phyloP scores from a whole-genome alignment of 2,888 invertebrate genomes.

The Chironomus riparius region DNA sequence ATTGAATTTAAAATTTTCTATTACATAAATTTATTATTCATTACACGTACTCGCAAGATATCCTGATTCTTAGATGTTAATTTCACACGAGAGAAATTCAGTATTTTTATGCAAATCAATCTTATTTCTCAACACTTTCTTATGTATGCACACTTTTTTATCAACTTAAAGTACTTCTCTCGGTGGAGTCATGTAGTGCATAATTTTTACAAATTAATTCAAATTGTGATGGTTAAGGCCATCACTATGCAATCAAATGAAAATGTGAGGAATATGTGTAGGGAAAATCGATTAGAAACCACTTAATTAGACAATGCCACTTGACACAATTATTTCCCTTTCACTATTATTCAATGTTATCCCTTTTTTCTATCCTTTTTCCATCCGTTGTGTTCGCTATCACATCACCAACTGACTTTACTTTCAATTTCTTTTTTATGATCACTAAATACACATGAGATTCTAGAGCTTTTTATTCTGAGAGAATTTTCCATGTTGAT shows the following conservation, averaged over 20 bases:
- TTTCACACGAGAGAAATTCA: not conserved
- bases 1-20: not conserved
- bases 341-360: not conserved
- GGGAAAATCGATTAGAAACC: not conserved
- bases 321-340: not conserved
- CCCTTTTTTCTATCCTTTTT: not conserved
- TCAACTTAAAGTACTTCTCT: not conserved
- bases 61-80: not conserved
- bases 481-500: too few species aligned
- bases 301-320: not conserved
- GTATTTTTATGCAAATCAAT: not conserved
- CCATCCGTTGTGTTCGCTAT: not conserved
- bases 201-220: not conserved
- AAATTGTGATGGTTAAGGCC: not conserved
- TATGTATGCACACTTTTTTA: not conserved
- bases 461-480: too few species aligned
- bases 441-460: not conserved
- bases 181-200: not conserved
- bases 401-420: not conserved
- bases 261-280: not conserved
- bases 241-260: not conserved
- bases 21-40: not conserved
- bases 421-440: not conserved
- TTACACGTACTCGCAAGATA: not conserved
- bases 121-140: not conserved